These are phyloP conservation scores for Diarsia rubi DNA, from an alignment of 2,888 invertebrate genomes.

Conservation along the genomic window DNA sequence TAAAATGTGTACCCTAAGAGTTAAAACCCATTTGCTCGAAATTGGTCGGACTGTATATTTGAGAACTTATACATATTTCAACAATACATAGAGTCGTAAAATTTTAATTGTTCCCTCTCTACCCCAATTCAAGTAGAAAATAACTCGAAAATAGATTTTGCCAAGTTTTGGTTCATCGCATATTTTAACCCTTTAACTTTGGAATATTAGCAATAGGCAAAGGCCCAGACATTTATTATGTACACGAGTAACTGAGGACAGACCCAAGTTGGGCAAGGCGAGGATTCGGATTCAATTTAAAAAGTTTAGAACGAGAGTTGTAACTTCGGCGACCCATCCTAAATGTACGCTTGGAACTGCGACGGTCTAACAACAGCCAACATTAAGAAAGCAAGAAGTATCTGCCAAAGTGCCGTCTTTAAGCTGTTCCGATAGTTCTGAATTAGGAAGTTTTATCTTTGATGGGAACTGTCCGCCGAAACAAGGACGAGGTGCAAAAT, in stretches of 20 bases:
- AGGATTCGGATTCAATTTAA: conserved; percentile 82
- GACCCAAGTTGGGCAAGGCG: conserved; percentile 62
- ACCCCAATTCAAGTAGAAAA: conserved; percentile 51
- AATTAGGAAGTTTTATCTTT: conserved; percentile 63
- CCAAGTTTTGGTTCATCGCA: conserved; percentile 49
- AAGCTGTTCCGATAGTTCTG: conserved; percentile 62
- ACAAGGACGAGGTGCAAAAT: conserved; percentile 41
- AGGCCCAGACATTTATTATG: conserved; percentile 76
- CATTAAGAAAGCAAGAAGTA: conserved; percentile 66
- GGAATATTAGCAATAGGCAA: conserved; percentile 62
- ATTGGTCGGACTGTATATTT: conserved; percentile 18
- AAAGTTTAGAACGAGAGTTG: conserved; percentile 78
- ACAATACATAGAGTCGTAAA: conserved; percentile 30
- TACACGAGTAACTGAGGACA: conserved; percentile 72
- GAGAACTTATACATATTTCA: conserved; percentile 33
- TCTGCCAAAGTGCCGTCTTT: conserved; percentile 41
- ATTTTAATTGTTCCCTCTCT: conserved; percentile 52
- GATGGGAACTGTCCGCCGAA: conserved; percentile 28
- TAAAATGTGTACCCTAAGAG: conserved; percentile 1
- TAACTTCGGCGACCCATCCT: conserved; percentile 67
- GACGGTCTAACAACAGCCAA: conserved; percentile 58
- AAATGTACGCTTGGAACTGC: conserved; percentile 70
- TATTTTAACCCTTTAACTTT: conserved; percentile 60
- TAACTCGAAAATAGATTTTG: conserved; percentile 57
- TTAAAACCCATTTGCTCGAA: conserved; percentile 16